Percentiles rank a stretch among this genome's conserved stretches.
These are phyloP conservation scores for Kryptolebias ocellatus DNA, from an alignment of 2,797 vertebrate species.

Conservation along the genomic window DNA sequence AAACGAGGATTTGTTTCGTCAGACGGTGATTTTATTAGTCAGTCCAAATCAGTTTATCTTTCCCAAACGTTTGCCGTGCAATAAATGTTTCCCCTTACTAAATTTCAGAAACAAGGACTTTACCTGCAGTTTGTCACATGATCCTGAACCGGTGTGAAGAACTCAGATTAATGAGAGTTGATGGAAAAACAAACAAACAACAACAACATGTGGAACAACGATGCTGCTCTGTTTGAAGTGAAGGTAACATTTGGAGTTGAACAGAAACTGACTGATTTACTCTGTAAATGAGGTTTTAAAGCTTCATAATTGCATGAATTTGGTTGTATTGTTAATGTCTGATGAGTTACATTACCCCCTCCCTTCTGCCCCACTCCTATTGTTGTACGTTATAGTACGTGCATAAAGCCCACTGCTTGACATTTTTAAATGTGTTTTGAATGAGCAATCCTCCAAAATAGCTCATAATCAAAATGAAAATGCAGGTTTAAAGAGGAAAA, in stretches of 20 bases:
- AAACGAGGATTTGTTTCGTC: too few relatives aligned
- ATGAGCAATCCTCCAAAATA: too few relatives aligned
- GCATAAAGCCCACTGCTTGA: too few relatives aligned
- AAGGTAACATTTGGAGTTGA: too few relatives aligned
- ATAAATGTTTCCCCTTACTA: background rate
- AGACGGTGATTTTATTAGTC: background rate
- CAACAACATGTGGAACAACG: background rate
- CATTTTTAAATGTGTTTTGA: too few relatives aligned
- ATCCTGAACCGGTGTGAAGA: background rate
- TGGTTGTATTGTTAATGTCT: background rate
- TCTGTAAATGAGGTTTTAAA: background rate
- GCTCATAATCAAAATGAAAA: too few relatives aligned
- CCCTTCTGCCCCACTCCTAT: too few relatives aligned
- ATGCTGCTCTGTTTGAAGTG: background rate
- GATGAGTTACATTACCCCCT: background rate
- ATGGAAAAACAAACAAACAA: too few relatives aligned
- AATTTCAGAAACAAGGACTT: background rate
- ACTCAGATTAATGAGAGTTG: background rate
- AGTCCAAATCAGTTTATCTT: background rate
- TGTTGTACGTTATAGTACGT: too few relatives aligned
- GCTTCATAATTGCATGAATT: background rate
- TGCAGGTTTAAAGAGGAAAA: too few relatives aligned
- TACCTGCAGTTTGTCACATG: background rate
- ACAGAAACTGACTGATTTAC: background rate
- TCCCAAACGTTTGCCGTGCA: background rate